These are phyloP conservation scores for Galbula dea DNA, from an alignment of 2,113 vertebrate genomes.

Conservation along the genomic window DNA sequence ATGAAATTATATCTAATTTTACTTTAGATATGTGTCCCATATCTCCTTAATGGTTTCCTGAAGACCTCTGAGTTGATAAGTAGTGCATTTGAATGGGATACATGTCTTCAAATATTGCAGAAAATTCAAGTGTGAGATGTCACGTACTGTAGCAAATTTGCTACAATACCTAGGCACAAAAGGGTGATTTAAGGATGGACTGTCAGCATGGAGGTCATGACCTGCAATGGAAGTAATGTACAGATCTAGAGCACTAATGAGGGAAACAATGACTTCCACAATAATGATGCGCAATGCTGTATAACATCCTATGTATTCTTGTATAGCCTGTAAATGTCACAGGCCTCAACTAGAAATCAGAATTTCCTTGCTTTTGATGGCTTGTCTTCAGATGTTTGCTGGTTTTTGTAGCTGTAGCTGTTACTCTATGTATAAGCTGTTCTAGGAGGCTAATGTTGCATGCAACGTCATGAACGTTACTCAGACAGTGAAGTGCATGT, in stretches of 20 bases:
- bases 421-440: background rate
- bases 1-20: constrained; percentile 55
- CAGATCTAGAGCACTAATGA: constrained; percentile 73
- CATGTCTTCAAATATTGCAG: constrained; percentile 66
- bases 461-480: background rate
- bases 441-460: background rate
- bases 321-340: constrained; percentile 60
- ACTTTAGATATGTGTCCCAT: constrained; percentile 46
- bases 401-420: constrained; percentile 2
- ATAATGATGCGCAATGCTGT: constrained; percentile 70
- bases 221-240: constrained; percentile 68
- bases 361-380: constrained; percentile 56
- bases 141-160: constrained; percentile 67
- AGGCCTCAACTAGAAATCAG: constrained; percentile 49
- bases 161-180: constrained; percentile 71
- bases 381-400: constrained; percentile 47
- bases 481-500: background rate
- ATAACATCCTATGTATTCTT: constrained; percentile 70
- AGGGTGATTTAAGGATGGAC: constrained; percentile 69
- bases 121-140: constrained; percentile 69
- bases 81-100: constrained; percentile 68
- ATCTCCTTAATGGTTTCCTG: constrained; percentile 58
- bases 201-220: constrained; percentile 61
- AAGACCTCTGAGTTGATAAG: constrained; percentile 62
- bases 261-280: constrained; percentile 73